Evolutionary conservation across 2,888 invertebrate genomes (phyloP).

Genomic region (Caenorhabditis macrosperma): DNA sequence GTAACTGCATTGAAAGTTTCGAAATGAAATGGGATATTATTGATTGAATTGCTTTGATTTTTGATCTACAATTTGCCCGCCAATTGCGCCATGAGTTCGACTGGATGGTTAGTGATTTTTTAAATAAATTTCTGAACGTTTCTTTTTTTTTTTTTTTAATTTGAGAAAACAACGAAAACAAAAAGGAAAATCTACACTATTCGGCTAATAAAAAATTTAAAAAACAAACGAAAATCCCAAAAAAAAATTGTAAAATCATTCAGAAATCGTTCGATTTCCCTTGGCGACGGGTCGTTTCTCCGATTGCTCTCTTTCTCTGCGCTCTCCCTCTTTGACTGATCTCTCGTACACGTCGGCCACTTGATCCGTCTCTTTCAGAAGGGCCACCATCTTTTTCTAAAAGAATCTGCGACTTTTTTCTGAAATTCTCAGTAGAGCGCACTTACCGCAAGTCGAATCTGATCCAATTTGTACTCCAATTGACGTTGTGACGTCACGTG

Average conservation of each 20-base stretch:
- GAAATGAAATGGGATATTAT: no score
- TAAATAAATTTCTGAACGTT: no score
- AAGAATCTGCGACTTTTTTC: conserved; percentile 21
- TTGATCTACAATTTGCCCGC: no score
- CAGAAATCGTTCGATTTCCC: conserved; percentile 18
- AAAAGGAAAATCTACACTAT: not conserved
- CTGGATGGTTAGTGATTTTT: not conserved
- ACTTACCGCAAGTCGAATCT: conserved; percentile 75
- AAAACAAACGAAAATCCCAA: conserved; percentile 8
- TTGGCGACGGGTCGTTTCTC: conserved; percentile 46
- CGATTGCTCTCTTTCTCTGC: conserved; percentile 34
- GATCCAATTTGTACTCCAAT: conserved; percentile 72
- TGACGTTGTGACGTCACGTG: conserved; percentile 72
- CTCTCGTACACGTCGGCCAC: conserved; percentile 62
- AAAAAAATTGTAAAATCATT: not conserved
- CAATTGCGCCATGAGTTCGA: no score
- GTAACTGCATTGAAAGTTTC: no score
- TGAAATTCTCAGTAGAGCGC: not conserved
- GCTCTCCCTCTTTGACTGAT: conserved; percentile 31
- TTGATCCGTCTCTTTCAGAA: conserved; percentile 70
- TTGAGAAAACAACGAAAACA: conserved; percentile 16
- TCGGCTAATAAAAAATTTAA: not conserved
- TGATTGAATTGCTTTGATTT: no score
- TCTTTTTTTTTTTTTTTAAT: not conserved
- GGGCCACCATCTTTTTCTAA: conserved; percentile 74